phyloP scores from a whole-genome alignment of 2,797 vertebrate genomes.

The Typhlichthys eigenmanni region DNA sequence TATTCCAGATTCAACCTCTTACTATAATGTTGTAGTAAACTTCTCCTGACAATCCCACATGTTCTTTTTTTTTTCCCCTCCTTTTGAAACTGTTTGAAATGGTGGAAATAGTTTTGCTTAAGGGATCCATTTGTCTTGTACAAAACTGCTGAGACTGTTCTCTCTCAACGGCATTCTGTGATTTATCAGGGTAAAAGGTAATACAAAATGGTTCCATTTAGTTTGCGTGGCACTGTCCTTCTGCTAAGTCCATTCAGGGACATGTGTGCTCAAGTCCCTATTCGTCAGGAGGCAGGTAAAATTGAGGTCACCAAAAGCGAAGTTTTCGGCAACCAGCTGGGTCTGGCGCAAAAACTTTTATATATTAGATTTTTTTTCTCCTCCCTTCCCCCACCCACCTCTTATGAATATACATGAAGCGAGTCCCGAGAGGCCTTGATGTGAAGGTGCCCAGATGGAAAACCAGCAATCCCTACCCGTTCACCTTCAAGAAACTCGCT shows the following conservation, averaged over 20 bases:
- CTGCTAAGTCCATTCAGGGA: constrained; percentile 36
- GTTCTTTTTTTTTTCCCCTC: no score
- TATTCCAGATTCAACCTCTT: no score
- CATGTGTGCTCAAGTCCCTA: constrained; percentile 30
- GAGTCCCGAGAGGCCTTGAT: constrained; percentile 64
- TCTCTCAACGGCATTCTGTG: background rate
- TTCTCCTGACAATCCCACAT: no score
- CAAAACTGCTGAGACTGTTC: background rate
- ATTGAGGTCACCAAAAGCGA: constrained; percentile 76
- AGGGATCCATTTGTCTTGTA: background rate
- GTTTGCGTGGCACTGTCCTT: constrained; percentile 18
- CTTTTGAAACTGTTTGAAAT: no score
- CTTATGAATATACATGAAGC: constrained; percentile 80
- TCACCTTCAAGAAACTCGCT: constrained; percentile 74
- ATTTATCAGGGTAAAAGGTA: constrained; percentile 6
- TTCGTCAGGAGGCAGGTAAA: constrained; percentile 54
- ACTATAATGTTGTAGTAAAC: no score
- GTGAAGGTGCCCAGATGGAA: constrained; percentile 79
- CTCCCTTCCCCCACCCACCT: constrained; percentile 47
- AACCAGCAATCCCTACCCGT: constrained; percentile 66
- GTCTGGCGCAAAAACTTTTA: constrained; percentile 68
- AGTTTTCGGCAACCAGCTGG: constrained; percentile 76
- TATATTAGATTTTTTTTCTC: background rate
- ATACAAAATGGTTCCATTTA: background rate
- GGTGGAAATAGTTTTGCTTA: background rate